A percentile compares a stretch with the other conserved stretches of the same genome.
Evolutionary conservation across 30 jellyfish, hydroid and myxozoan species (phyloP).

Genomic region (Aurelia aurita complex sp. Pacific): DNA sequence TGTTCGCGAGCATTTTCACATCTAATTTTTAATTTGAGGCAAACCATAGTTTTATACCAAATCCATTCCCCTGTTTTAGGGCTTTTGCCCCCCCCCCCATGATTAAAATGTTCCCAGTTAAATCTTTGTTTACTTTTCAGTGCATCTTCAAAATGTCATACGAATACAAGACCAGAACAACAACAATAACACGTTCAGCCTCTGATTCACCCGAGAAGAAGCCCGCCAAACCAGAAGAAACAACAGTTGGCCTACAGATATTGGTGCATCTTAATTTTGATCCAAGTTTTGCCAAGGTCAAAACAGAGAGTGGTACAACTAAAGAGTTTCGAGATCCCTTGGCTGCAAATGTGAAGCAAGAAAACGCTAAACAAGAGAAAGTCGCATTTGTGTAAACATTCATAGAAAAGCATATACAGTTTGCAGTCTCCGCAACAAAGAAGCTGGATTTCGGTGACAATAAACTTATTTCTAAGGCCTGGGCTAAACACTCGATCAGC

Average conservation of each 20-base stretch:
- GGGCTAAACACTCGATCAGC: too few relatives aligned
- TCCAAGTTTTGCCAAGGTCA: conserved; percentile 1
- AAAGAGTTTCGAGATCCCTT: conserved; percentile 28
- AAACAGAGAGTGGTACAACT: not conserved
- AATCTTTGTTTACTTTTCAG: conserved; percentile 16
- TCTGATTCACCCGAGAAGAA: conserved; percentile 29
- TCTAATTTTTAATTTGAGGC: too few relatives aligned
- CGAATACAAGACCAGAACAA: conserved; percentile 74
- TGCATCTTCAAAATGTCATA: conserved; percentile 71
- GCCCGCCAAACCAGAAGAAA: conserved; percentile 23
- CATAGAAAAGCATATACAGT: too few relatives aligned
- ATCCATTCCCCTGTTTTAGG: too few relatives aligned
- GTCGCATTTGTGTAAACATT: not conserved
- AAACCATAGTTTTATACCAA: too few relatives aligned
- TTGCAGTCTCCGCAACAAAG: too few relatives aligned
- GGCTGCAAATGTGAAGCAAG: conserved; percentile 12
- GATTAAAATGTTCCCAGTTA: too few relatives aligned
- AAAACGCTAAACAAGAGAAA: too few relatives aligned
- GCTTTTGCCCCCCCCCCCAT: too few relatives aligned
- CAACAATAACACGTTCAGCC: conserved; percentile 56
- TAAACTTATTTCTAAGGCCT: too few relatives aligned
- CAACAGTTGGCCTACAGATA: conserved; percentile 54
- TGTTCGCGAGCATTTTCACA: too few relatives aligned
- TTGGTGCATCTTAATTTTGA: conserved; percentile 39
- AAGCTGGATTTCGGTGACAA: too few relatives aligned